Evolutionary conservation across 2,797 vertebrate species (phyloP).

Genomic region (Oceanodroma leucorhoa): DNA sequence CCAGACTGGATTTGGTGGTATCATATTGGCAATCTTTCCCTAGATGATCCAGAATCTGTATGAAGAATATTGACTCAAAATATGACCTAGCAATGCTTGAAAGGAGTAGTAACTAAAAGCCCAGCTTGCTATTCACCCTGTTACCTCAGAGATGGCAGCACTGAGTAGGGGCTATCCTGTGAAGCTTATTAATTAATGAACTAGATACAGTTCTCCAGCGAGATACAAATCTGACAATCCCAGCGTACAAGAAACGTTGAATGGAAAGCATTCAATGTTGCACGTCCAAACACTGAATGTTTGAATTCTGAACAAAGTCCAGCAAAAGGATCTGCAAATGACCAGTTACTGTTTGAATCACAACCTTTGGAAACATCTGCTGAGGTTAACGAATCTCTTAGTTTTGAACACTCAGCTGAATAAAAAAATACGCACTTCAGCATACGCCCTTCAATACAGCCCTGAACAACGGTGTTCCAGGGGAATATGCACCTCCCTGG

Average conservation of each 20-base stretch:
- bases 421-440: neutral
- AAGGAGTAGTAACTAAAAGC: neutral
- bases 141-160: neutral
- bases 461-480: neutral
- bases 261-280: neutral
- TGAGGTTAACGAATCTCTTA: neutral
- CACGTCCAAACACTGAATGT: fast-evolving
- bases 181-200: neutral
- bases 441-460: neutral
- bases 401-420: neutral
- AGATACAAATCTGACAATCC: neutral
- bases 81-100: neutral
- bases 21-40: neutral
- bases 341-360: neutral
- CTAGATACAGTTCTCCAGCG: neutral
- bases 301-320: neutral
- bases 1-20: neutral
- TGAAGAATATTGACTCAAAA: neutral
- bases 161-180: neutral
- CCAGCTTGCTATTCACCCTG: neutral
- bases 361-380: fast-evolving
- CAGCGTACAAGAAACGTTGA: neutral
- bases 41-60: neutral
- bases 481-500: neutral
- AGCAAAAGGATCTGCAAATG: neutral